Base-by-base conservation (phyloP, 2,113 vertebrate species). In the Trogon melanurus region DNA sequence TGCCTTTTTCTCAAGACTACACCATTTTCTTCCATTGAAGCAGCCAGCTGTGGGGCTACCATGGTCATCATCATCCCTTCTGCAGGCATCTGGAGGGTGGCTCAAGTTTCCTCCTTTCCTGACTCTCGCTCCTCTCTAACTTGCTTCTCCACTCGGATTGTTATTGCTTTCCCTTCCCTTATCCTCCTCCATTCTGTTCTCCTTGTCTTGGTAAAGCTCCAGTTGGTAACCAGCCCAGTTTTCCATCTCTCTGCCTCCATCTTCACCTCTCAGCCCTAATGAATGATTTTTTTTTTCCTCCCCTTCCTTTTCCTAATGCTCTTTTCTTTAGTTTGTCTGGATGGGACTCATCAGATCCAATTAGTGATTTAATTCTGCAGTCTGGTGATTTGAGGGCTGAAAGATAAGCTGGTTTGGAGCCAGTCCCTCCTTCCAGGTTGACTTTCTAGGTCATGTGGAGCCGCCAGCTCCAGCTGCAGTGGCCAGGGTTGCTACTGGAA, bases 181-280 rank as follows among this genome's bases (percentile, higher is more conserved):
- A 1, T 20, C 16, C 75, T 94, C 62, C 72, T 95, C 92, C 93
- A 53, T 81, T 65, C 92, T 84, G 86, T 95, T 93, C 95, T 94
- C 84, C 93, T 95, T 89, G 88, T 8, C 84, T 95, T 95, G 85
- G 92, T 84, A 96, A 65, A 80, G 88, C 94, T 96, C 94, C 95
- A 97, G 95, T 90, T 97, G 95, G 92, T 74, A 91, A 93, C 13
- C 36, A 66, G 91, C 92, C 96, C 91, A 86, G 92, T 96, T 97
- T 96, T 93, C 96, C 94, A 93, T 94, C 91, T 92, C 89, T 91
- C 89, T 95, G 93, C 96, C 88, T 96, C 85, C 91, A 85, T 94
- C 88, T 74, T 95, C 91, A 95, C 94, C 94, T 79, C 94, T 74
- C 86, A 91, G 76, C 86, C 92, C 86, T 97, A 93, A 95, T 92